Base-by-base conservation (phyloP, 2,113 vertebrate species). In the Barbus barbus region DNA sequence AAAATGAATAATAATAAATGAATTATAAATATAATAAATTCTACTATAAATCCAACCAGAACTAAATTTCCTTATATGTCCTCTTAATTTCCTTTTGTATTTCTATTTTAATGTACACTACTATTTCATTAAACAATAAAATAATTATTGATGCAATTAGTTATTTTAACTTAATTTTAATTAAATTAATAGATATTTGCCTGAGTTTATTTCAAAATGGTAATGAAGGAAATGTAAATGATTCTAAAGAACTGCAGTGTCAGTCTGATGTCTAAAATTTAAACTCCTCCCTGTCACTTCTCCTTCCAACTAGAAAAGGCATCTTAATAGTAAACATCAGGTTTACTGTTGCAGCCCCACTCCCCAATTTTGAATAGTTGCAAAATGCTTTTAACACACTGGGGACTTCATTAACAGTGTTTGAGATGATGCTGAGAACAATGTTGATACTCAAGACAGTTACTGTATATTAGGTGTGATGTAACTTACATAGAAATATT, bases 321-420 rank as follows among this genome's bases (percentile, higher is more conserved):
- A 36, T 18, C 72, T 36, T 72, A 31, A 31, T 16, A 56, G 28
- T 74, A 74, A 74, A 74, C n/a, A 13, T 38, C 63, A 80, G 9
- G 20, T n/a, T n/a, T 81, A 24, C 48, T 26, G 3, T 33, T n/a
- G n/a, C 31, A 38, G 76, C 31, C 63, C 36, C n/a, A 6, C 63
- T 83, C 26, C 38, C 12, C 41, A 8, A 24, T 74, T 60, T 80
- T 31, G 60, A 38, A 24, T 1, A 41, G 53, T 48, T 77, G 38
- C 82, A n/a, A 22, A 61, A 36, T 38, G 2, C 2, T 65, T 74
- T 31, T 56, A 36, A 86, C 28, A 11, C 11, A 22, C 63, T 20
- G 58, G 73, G 61, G 86, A 87, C 86, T 65, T 87, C 72, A 82
- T 87, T 84, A 87, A 48, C 9, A 48, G 60, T 13, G 33, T 44